phyloP scores from a whole-genome alignment of 2,113 vertebrate genomes.

The Noturus placidus region DNA sequence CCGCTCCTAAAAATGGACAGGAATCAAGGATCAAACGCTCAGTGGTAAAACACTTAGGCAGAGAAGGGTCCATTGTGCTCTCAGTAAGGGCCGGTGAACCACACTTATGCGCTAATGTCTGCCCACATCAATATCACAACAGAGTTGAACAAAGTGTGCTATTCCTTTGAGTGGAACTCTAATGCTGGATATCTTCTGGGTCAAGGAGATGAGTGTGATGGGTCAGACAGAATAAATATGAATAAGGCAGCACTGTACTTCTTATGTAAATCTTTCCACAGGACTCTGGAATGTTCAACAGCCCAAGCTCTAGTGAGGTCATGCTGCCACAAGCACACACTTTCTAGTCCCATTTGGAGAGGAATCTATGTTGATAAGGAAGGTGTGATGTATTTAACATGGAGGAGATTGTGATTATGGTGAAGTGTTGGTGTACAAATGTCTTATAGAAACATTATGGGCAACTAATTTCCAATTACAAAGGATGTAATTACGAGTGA shows the following conservation, averaged over 20 bases:
- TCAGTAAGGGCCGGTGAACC: background rate
- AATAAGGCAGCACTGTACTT: constrained; percentile 28
- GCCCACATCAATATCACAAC: background rate
- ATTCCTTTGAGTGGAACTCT: constrained; percentile 24
- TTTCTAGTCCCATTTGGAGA: constrained; percentile 33
- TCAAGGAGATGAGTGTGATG: constrained; percentile 45
- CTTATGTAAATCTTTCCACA: constrained; percentile 50
- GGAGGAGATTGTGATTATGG: constrained; percentile 7
- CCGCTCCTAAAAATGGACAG: background rate
- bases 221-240: constrained; percentile 42
- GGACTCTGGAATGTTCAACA: constrained; percentile 39
- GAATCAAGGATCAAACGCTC: background rate
- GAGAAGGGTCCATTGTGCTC: background rate
- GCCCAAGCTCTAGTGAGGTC: constrained; percentile 48
- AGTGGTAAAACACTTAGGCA: background rate
- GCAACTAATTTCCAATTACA: background rate
- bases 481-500: background rate
- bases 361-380: constrained; percentile 38
- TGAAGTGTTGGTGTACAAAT: background rate
- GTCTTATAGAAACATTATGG: background rate
- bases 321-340: constrained; percentile 46
- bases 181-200: constrained; percentile 31
- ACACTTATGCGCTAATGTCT: constrained; percentile 6
- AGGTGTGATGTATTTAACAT: constrained; percentile 14
- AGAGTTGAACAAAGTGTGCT: constrained; percentile 6